Conservation (phyloP, 2,888 invertebrate species). For the Rutpela maculata region DNA sequence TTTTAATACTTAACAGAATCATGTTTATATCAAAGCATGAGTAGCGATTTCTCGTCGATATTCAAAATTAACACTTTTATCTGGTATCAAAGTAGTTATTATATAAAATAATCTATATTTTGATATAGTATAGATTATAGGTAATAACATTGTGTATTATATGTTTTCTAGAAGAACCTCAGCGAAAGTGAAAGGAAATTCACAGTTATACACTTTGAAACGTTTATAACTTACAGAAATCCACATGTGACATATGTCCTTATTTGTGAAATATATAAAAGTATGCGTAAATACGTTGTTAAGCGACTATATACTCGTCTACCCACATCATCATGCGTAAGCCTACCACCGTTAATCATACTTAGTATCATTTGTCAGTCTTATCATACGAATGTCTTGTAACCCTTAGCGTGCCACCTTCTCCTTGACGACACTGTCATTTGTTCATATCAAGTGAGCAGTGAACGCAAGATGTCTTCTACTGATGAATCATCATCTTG, state of each 20-base stretch:
- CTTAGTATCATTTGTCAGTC: conserved; percentile 65
- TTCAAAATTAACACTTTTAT: neutral
- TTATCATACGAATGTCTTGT: conserved; percentile 62
- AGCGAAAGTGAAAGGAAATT: neutral
- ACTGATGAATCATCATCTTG: conserved; percentile 52
- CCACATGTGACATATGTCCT: conserved; percentile 48
- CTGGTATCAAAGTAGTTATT: no score
- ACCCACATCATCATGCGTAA: conserved; percentile 52
- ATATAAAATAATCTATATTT: no score
- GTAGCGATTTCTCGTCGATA: no score
- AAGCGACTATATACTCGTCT: conserved; percentile 26
- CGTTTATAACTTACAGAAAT: conserved; percentile 17
- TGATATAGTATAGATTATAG: no score
- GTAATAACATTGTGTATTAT: neutral
- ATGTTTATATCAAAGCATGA: no score
- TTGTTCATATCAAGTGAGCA: conserved; percentile 54
- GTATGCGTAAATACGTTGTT: conserved; percentile 47
- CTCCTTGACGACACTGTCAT: conserved; percentile 53
- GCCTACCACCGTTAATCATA: conserved; percentile 62
- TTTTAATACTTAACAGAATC: no score
- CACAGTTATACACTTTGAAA: neutral
- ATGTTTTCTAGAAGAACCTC: neutral
- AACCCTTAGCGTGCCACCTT: conserved; percentile 55
- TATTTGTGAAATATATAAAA: conserved; percentile 43
- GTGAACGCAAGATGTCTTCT: conserved; percentile 45